A percentile compares a stretch with the other conserved stretches of the same genome.
Conservation (phyloP, 2,888 invertebrate species). For the Xestia c-nigrum region DNA sequence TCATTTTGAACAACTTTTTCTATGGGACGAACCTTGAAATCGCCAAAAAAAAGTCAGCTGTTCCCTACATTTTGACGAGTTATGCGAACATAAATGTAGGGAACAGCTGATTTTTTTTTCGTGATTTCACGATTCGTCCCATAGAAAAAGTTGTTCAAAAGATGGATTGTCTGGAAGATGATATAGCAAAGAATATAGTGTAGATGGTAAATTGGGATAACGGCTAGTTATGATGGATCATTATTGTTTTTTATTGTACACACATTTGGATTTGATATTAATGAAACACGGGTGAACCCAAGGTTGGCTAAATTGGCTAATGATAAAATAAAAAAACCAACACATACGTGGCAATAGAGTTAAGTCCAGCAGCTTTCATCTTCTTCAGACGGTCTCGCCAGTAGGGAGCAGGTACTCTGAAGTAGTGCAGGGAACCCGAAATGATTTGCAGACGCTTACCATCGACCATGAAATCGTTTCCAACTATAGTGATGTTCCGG, state of each 20-base stretch:
- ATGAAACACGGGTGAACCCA: not conserved
- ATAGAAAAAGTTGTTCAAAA: too few species aligned
- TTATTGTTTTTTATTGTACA: too few species aligned
- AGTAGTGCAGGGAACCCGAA: conserved; percentile 96
- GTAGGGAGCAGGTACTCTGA: conserved; percentile 94
- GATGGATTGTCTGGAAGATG: not conserved
- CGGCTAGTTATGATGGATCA: not conserved
- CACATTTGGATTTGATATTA: not conserved
- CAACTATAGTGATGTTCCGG: conserved; percentile 80
- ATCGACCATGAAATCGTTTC: conserved; percentile 91
- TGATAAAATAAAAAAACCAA: not conserved
- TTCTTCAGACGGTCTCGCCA: conserved; percentile 95
- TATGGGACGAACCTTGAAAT: too few species aligned
- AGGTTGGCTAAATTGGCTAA: not conserved
- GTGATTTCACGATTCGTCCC: too few species aligned
- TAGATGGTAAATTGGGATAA: not conserved
- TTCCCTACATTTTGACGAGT: too few species aligned
- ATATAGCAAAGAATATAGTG: not conserved
- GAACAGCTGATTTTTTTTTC: too few species aligned
- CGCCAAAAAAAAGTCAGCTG: too few species aligned
- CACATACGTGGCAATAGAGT: conserved; percentile 95
- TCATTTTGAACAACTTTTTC: too few species aligned
- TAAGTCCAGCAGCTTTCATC: conserved; percentile 95
- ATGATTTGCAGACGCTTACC: conserved; percentile 93
- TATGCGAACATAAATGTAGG: too few species aligned